Base-by-base conservation (phyloP, 1,140 invertebrate genomes). In the Atopsyche davidsoni region DNA sequence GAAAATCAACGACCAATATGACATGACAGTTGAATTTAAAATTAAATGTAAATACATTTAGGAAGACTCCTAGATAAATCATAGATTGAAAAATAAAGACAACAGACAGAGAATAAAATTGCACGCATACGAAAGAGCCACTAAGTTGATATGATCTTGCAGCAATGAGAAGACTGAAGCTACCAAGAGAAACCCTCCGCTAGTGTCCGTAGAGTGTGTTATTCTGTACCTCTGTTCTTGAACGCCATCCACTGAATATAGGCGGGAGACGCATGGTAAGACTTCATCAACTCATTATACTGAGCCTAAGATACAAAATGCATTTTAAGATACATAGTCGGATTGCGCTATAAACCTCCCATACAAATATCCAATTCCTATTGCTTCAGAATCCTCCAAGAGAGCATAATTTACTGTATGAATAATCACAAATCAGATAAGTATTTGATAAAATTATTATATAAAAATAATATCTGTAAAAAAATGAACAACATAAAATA, bases 241-340 rank as follows among this genome's bases (percentile, higher is more conserved):
- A 72, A 67, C 46, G 70, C 66, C 62, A 68, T 62, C 72, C 72
- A 74, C 58, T 74, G 72, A 46, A 72, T 53, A 62, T 74, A 74
- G 16, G 72, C 68, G 18, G 72, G 70, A 49, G 70, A 71, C 4
- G 69, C 63, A 65, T 74, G 70, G 60, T 74, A 73, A 11, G 65
- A 57, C 68, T 73, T 74, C 69, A 74, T 68, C 64, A 67, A 60
- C 66, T 74, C 70, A 64, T 63, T 68, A 62, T 74, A 73, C 65
- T 69, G 69, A 65, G 72, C 72, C 72, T 74, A 66, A 58, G 59
- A 47, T 52, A 60, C 62, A 66, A 35, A 51, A 46, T 42, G 41
- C 43, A 41, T 31, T 36, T 50, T 55, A n/a, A 51, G 21, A 35
- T 7, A 28, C 24, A 28, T 28, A 7, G n/a, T n/a, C n/a, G n/a